phyloP scores from a whole-genome alignment of 2,888 invertebrate species.

The Volucella inanis region DNA sequence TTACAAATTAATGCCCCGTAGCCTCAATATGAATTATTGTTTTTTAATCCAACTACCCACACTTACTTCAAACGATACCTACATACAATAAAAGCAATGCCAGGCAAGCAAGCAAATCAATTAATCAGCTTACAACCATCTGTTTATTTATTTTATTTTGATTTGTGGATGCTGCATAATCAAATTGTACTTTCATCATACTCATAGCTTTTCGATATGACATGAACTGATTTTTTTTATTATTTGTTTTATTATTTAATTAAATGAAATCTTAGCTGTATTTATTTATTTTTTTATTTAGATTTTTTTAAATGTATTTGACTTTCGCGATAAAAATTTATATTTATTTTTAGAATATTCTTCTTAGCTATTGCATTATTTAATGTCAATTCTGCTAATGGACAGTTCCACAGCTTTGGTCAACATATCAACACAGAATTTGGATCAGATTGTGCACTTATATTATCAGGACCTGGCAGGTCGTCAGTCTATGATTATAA shows the following conservation, averaged over 20 bases:
- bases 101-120: constrained; percentile 33
- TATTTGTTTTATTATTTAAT: too few species aligned
- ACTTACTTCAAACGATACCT: neutral
- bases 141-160: constrained; percentile 47
- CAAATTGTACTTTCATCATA: constrained; percentile 53
- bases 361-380: constrained; percentile 75
- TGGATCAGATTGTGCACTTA: constrained; percentile 89
- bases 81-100: neutral
- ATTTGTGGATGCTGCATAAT: constrained; percentile 19
- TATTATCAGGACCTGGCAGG: constrained; percentile 90
- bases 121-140: constrained; percentile 43
- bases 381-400: constrained; percentile 55
- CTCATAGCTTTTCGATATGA: constrained; percentile 6
- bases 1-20: constrained; percentile 23
- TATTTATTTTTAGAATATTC: constrained; percentile 80
- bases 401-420: constrained; percentile 81
- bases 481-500: constrained; percentile 93
- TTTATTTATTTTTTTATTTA: neutral
- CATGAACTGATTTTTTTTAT: neutral
- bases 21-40: constrained; percentile 6
- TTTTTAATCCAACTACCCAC: constrained; percentile 24
- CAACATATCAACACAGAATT: constrained; percentile 79
- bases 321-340: constrained; percentile 9
- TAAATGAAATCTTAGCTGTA: neutral
- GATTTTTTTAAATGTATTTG: neutral